A percentile compares a stretch with the other conserved stretches of the same genome.
phyloP scores from a whole-genome alignment of 2,888 invertebrate genomes.

The Tolmerus cingulatus region DNA sequence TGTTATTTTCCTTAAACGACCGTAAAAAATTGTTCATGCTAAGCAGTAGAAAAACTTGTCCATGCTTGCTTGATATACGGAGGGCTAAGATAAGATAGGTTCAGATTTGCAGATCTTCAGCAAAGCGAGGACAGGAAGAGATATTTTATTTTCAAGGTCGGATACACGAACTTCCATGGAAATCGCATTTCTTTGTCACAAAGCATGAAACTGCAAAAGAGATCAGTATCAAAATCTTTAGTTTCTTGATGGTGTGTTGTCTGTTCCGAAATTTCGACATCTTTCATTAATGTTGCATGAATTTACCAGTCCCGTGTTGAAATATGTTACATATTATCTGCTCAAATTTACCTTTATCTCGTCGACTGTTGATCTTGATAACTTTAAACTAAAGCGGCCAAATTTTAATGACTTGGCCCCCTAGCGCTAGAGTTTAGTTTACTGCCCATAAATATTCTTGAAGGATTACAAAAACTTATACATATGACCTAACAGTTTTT shows the following conservation, averaged over 20 bases:
- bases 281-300: not conserved
- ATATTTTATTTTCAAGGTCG: not conserved
- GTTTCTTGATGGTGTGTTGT: not conserved
- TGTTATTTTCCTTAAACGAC: not conserved
- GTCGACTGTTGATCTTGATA: not conserved
- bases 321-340: not conserved
- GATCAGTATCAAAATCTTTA: not conserved
- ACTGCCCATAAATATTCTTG: not conserved
- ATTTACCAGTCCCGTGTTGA: not conserved
- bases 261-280: not conserved
- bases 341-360: not conserved
- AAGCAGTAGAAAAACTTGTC: not conserved
- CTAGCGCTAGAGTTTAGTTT: not conserved
- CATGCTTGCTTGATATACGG: not conserved
- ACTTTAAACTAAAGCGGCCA: not conserved
- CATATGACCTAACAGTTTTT: not conserved
- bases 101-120: not conserved
- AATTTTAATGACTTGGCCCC: not conserved
- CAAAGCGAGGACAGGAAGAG: not conserved
- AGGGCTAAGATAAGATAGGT: not conserved
- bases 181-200: not conserved
- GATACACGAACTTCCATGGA: not conserved
- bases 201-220: not conserved
- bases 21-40: not conserved
- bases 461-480: not conserved